A percentile compares a stretch with the other conserved stretches of the same genome.
Conservation (phyloP, 2,888 invertebrate genomes). For the Drosophila nr. medialis region DNA sequence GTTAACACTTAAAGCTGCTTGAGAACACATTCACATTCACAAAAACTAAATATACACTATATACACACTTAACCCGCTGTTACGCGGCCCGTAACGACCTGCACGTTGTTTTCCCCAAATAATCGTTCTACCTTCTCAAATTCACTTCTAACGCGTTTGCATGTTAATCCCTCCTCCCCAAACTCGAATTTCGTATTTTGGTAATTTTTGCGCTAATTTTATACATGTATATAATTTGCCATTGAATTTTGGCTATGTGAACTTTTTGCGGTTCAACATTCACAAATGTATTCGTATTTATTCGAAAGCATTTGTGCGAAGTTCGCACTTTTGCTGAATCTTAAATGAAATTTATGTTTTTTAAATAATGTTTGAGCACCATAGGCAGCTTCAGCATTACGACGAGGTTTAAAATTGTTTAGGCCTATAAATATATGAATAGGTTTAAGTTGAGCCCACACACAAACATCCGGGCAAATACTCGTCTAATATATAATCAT, state of each 20-base stretch:
- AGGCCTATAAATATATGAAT: background rate
- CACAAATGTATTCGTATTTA: background rate
- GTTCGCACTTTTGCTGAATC: background rate
- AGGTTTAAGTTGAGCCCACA: background rate
- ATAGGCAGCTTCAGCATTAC: background rate
- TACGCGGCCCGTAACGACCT: constrained; percentile 17
- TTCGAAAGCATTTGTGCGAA: background rate
- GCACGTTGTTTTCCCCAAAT: constrained; percentile 43
- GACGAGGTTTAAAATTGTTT: background rate
- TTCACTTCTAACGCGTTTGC: constrained; percentile 69
- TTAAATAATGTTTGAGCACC: background rate
- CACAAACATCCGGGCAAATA: background rate
- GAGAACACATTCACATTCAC: constrained; percentile 5
- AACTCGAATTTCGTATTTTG: constrained; percentile 20
- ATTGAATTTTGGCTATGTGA: constrained; percentile 48
- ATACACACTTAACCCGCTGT: constrained; percentile 16
- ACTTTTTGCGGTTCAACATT: constrained; percentile 38
- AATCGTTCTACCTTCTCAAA: constrained; percentile 43
- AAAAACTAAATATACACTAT: constrained; percentile 4
- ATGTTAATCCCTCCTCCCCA: constrained; percentile 39
- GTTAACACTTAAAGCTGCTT: constrained; percentile 2
- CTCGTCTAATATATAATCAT: background rate
- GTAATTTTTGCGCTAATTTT: constrained; percentile 60
- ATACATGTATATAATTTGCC: constrained; percentile 43
- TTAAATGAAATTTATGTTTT: background rate